Evolutionary conservation across 2,888 invertebrate species (phyloP), one percentile per base, ranked within the genome.

Genomic region (Allophyes oxyacanthae): DNA sequence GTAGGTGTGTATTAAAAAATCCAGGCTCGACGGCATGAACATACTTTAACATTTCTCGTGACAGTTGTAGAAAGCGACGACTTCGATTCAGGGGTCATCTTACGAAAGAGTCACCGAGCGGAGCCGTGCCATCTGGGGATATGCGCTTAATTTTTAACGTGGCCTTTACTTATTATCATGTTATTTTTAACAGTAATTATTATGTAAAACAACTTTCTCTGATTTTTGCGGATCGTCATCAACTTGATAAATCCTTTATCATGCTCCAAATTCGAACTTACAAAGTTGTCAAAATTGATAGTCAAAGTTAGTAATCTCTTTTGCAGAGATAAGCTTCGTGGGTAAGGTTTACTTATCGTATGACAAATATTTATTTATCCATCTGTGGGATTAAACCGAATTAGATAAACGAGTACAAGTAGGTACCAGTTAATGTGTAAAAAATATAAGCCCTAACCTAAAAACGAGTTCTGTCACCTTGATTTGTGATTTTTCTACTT

Each of bases 11-110:
- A 40, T 60, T 66, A 73, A 77, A 20, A 76, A 75, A 64, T 70
- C 72, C 74, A 81, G 75, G 64, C 51, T 54, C 37, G 50, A 44
- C 58, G 82, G 78, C 77, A 78, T 67, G 68, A 58, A 71, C 70
- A 72, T 59, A 75, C 65, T 81, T 84, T 78, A 83, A 83, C 82
- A 85, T 84, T 84, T 88, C 83, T 81, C 77, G 79, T 77, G 78
- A 83, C 81, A 80, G 77, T 76, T 77, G 85, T 90, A 89, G 90
- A 91, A 91, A 91, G 90, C 85, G 85, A 77, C 84, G 78, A 70
- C 76, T 78, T 64, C 81, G 77, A 77, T 78, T 77, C 80, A 85
- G 86, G 88, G 90, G 89, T 86, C 87, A 86, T 76, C 86, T 90
- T 91, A 84, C 89, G 90, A 89, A 88, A 90, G 83, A 80, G 68